Conservation (phyloP, 1,140 invertebrate species). For the Solen grandis region DNA sequence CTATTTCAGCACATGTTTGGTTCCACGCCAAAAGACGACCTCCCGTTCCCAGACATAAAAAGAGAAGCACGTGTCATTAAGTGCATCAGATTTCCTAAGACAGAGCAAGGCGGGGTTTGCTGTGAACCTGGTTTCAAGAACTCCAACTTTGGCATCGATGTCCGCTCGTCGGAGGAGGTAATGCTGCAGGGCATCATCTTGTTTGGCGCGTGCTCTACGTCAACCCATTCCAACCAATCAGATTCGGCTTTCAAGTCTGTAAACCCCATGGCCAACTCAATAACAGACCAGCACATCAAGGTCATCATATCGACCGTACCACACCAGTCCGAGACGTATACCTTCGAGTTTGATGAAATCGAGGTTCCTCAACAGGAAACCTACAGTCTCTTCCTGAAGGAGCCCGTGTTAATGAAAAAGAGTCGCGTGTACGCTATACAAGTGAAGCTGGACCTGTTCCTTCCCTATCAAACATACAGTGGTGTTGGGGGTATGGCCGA, state of each 20-base stretch:
- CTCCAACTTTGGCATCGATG: constrained; percentile 51
- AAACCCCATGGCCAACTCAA: constrained; percentile 1
- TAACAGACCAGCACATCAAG: constrained; percentile 49
- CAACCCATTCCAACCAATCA: constrained; percentile 30
- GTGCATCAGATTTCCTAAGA: constrained; percentile 48
- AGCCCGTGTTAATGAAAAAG: constrained; percentile 44
- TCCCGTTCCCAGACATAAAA: constrained; percentile 37
- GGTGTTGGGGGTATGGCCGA: constrained; percentile 36
- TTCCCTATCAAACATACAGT: constrained; percentile 50
- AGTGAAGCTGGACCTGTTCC: constrained; percentile 48
- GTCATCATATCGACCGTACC: constrained; percentile 42
- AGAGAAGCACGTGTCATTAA: constrained; percentile 48
- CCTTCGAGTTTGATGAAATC: constrained; percentile 43
- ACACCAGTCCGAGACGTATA: constrained; percentile 42
- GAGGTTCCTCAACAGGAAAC: constrained; percentile 42
- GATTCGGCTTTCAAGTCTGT: constrained; percentile 3
- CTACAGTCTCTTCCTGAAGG: constrained; percentile 42
- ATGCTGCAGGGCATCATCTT: constrained; percentile 47
- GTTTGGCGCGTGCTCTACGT: constrained; percentile 45
- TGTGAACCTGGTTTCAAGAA: constrained; percentile 55
- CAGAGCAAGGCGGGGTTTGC: constrained; percentile 28
- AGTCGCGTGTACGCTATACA: constrained; percentile 42
- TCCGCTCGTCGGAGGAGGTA: constrained; percentile 46
- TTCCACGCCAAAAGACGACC: constrained; percentile 29
- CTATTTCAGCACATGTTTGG: constrained; percentile 54